phyloP scores from a whole-genome alignment of 2,888 invertebrate species.

The Xestobium rufovillosum region DNA sequence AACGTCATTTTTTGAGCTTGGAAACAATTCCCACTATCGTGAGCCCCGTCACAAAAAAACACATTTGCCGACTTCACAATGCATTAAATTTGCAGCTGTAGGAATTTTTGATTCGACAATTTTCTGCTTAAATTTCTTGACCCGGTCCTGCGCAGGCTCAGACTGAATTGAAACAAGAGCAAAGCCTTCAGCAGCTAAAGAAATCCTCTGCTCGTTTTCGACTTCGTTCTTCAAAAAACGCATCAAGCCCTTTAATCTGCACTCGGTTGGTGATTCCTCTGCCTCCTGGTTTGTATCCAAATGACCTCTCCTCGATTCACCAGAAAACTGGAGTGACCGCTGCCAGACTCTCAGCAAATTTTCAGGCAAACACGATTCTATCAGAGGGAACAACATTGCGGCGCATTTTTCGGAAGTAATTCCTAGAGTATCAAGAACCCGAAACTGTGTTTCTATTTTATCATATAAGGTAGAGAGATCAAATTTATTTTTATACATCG shows the following conservation, averaged over 20 bases:
- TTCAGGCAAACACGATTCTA: slow-evolving; percentile 28
- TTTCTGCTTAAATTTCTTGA: too few species aligned
- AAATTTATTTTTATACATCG: slow-evolving; percentile 13
- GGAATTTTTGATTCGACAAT: too few species aligned
- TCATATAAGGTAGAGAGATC: slow-evolving; percentile 15
- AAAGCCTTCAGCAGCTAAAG: slow-evolving; percentile 19
- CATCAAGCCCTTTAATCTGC: slow-evolving; percentile 14
- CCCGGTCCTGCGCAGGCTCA: too few species aligned
- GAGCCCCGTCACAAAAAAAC: slow-evolving; percentile 12
- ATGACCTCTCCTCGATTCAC: not conserved
- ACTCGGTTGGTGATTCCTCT: slow-evolving; percentile 9
- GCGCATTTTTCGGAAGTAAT: slow-evolving; percentile 28
- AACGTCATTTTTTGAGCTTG: slow-evolving; percentile 19
- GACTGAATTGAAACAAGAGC: too few species aligned
- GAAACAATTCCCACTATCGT: slow-evolving; percentile 21
- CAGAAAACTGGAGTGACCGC: slow-evolving; percentile 11
- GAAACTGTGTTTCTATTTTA: too few species aligned
- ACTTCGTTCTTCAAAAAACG: slow-evolving; percentile 25
- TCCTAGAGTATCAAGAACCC: slow-evolving; percentile 27
- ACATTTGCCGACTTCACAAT: too few species aligned
- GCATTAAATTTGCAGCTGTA: too few species aligned
- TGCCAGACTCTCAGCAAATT: slow-evolving; percentile 27
- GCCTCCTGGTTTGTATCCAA: too few species aligned
- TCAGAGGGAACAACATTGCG: too few species aligned
- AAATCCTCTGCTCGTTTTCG: slow-evolving; percentile 25